Evolutionary conservation across 2,113 vertebrate species (phyloP).

Genomic region (Gopherus evgoodei): DNA sequence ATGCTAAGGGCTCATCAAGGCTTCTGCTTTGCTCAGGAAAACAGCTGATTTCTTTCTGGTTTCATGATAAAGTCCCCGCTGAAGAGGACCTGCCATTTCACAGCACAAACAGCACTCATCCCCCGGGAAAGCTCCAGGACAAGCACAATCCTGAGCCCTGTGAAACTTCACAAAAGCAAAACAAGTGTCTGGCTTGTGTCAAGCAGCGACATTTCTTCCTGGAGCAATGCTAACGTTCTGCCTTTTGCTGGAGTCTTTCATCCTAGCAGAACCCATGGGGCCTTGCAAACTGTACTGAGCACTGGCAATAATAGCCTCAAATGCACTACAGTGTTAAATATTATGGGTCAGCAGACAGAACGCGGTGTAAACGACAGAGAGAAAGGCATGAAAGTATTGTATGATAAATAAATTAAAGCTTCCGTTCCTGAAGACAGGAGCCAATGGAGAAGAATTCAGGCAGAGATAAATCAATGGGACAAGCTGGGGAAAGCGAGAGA

Average conservation of each 20-base stretch:
- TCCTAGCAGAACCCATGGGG: rapidly evolving
- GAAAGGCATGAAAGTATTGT: background rate
- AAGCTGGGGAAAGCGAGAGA: background rate
- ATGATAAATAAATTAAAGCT: background rate
- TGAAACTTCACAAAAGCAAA: rapidly evolving
- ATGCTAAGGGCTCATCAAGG: rapidly evolving
- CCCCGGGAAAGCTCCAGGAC: rapidly evolving
- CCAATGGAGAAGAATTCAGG: background rate
- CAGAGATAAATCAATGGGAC: background rate
- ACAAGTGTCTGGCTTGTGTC: background rate
- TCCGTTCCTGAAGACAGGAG: background rate
- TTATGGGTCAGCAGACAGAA: background rate
- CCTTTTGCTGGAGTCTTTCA: rapidly evolving
- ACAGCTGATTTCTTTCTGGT: no score
- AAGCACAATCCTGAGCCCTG: rapidly evolving
- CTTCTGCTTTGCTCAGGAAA: background rate
- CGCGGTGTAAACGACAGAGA: rapidly evolving
- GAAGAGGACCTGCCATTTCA: background rate
- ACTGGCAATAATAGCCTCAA: background rate
- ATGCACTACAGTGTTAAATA: background rate
- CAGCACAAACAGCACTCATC: rapidly evolving
- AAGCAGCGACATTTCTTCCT: rapidly evolving
- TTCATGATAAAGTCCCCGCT: background rate
- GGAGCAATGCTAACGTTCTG: rapidly evolving
- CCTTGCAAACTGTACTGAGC: rapidly evolving